Base-by-base conservation (phyloP, 53 echinoderm and acorn worm species). In the Temnopleurus reevesii region DNA sequence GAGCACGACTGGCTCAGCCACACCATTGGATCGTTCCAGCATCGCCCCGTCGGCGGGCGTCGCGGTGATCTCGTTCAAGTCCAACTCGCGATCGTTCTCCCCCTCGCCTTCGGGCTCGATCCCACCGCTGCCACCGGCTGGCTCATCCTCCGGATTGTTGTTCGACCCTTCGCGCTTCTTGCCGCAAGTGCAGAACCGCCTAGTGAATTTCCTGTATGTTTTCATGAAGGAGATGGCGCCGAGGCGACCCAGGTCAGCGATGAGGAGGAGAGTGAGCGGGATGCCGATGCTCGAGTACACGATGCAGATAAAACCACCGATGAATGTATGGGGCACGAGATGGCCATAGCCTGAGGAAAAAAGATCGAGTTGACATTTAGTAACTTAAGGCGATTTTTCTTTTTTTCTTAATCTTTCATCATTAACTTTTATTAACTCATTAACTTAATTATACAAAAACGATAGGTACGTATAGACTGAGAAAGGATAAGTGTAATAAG, bases 341-440 rank as follows among this genome's bases (percentile, higher is more conserved):
- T 77, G 81, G 43, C 92, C 92, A 66, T 91, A 91, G 28, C 92
- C 92, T 91, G 81, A n/a, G n/a, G n/a, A n/a, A n/a, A n/a, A n/a
- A n/a, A n/a, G n/a, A n/a, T n/a, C n/a, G n/a, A n/a, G n/a, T n/a
- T n/a, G n/a, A n/a, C n/a, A n/a, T n/a, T n/a, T n/a, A n/a, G n/a
- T n/a, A n/a, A n/a, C n/a, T n/a, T n/a, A n/a, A n/a, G n/a, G n/a
- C n/a, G n/a, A n/a, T n/a, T n/a, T n/a, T n/a, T n/a, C n/a, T n/a
- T n/a, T n/a, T n/a, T n/a, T n/a, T n/a, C n/a, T n/a, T n/a, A n/a
- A n/a, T n/a, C n/a, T n/a, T n/a, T n/a, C n/a, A n/a, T n/a, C n/a
- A n/a, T n/a, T n/a, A n/a, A n/a, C n/a, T n/a, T n/a, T n/a, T n/a
- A n/a, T n/a, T n/a, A n/a, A n/a, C n/a, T n/a, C n/a, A n/a, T n/a